Conservation (phyloP, 2,888 invertebrate species). For the Gari tellinella region DNA sequence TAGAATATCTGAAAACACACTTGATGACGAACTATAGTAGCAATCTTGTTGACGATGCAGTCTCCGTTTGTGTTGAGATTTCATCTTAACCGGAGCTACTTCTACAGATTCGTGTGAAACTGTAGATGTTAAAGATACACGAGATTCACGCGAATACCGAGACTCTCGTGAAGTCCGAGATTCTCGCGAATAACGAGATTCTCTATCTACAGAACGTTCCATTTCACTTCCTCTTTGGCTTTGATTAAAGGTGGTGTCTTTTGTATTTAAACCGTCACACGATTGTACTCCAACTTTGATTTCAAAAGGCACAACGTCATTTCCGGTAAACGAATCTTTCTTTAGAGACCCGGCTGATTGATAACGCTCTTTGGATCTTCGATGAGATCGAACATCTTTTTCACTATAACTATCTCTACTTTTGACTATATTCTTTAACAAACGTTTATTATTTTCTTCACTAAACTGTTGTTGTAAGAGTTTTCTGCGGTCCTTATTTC, state of each 20-base stretch:
- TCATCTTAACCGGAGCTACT: slow-evolving; percentile 5
- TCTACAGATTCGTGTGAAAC: slow-evolving; percentile 33
- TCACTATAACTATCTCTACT: too few relatives aligned
- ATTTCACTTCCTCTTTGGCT: too few relatives aligned
- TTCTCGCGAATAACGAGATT: slow-evolving; percentile 18
- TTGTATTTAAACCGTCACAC: too few relatives aligned
- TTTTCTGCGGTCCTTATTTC: not conserved
- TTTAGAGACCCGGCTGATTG: too few relatives aligned
- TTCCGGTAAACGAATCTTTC: too few relatives aligned
- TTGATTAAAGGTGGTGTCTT: too few relatives aligned
- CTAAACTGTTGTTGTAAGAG: too few relatives aligned
- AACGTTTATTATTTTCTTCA: not conserved
- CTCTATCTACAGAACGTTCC: too few relatives aligned
- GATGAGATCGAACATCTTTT: too few relatives aligned
- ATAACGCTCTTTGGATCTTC: too few relatives aligned
- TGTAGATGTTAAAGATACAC: slow-evolving; percentile 23
- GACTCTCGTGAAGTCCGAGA: slow-evolving; percentile 26
- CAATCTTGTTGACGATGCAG: slow-evolving; percentile 50
- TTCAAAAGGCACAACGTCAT: too few relatives aligned
- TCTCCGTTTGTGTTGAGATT: not conserved
- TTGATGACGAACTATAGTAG: slow-evolving; percentile 68
- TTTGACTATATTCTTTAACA: not conserved
- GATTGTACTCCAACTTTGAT: too few relatives aligned
- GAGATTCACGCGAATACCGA: slow-evolving; percentile 18
- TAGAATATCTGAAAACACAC: slow-evolving; percentile 62